phyloP scores from a whole-genome alignment of 1,140 invertebrate genomes.

The Ericerus pela region DNA sequence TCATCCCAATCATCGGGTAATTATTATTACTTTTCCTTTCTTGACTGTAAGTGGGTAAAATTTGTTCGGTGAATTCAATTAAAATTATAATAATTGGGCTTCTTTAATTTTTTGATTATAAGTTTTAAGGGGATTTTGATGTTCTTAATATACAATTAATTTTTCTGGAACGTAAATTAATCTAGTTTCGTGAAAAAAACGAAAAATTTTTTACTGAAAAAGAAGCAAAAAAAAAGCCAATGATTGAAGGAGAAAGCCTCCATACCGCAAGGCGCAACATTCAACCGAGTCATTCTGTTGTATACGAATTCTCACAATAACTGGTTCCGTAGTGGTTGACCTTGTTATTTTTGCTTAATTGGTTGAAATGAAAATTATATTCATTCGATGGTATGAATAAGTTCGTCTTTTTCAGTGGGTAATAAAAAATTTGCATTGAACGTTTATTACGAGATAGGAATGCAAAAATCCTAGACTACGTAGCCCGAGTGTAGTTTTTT shows the following conservation, averaged over 20 bases:
- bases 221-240: too few relatives aligned
- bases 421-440: neutral
- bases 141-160: neutral
- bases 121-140: neutral
- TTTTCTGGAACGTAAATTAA: neutral
- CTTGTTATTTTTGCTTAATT: too few relatives aligned
- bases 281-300: too few relatives aligned
- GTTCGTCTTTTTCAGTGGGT: too few relatives aligned
- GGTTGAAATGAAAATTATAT: too few relatives aligned
- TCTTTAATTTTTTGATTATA: neutral
- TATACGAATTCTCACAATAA: too few relatives aligned
- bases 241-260: neutral
- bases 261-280: too few relatives aligned
- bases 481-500: neutral
- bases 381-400: too few relatives aligned
- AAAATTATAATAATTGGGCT: neutral
- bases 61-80: too few relatives aligned
- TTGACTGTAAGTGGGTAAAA: too few relatives aligned
- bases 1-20: slow-evolving; percentile 80
- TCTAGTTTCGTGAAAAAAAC: neutral
- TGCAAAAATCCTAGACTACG: neutral
- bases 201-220: too few relatives aligned
- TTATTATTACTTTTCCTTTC: slow-evolving; percentile 25
- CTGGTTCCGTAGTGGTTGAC: too few relatives aligned
- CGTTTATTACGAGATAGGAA: neutral